phyloP scores from a whole-genome alignment of 2,797 vertebrate species.

The Galagoides demidoff region DNA sequence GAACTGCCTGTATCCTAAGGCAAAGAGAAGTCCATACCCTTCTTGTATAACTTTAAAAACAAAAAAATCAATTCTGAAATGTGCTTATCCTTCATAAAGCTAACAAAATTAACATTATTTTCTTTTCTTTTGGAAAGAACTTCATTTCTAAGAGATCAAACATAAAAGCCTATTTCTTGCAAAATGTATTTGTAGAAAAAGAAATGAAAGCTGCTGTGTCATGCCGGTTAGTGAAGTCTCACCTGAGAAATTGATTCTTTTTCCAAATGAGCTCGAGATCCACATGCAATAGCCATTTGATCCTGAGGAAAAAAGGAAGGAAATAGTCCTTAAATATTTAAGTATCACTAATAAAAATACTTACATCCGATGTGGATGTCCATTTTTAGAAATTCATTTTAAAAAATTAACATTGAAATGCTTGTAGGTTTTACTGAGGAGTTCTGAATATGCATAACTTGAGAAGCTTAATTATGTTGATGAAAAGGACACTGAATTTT shows the following conservation, averaged over 20 bases:
- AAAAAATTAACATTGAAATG: neutral
- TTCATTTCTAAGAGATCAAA: slow-evolving; percentile 5
- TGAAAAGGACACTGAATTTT: neutral
- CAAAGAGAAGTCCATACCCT: neutral
- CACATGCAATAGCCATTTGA: slow-evolving; percentile 96
- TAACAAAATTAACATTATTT: neutral
- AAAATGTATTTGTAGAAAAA: neutral
- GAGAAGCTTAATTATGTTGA: neutral
- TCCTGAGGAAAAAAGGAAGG: slow-evolving; percentile 86
- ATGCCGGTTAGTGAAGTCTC: slow-evolving; percentile 62
- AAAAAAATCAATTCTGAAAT: slow-evolving; percentile 12
- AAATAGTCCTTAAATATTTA: neutral
- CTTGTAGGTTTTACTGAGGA: slow-evolving; percentile 21
- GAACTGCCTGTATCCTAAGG: neutral
- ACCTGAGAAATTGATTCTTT: slow-evolving; percentile 96
- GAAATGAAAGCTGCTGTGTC: neutral
- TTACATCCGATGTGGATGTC: neutral
- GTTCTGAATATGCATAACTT: neutral
- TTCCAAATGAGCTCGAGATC: slow-evolving; percentile 97
- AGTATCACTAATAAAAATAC: neutral
- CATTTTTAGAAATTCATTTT: neutral
- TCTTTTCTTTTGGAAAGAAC: neutral
- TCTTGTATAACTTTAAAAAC: neutral
- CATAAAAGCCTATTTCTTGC: neutral
- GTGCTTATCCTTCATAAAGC: neutral